A percentile compares a stretch with the other conserved stretches of the same genome.
Conservation (phyloP, 2,797 vertebrate species). For the Bryconaethiops microstoma region DNA sequence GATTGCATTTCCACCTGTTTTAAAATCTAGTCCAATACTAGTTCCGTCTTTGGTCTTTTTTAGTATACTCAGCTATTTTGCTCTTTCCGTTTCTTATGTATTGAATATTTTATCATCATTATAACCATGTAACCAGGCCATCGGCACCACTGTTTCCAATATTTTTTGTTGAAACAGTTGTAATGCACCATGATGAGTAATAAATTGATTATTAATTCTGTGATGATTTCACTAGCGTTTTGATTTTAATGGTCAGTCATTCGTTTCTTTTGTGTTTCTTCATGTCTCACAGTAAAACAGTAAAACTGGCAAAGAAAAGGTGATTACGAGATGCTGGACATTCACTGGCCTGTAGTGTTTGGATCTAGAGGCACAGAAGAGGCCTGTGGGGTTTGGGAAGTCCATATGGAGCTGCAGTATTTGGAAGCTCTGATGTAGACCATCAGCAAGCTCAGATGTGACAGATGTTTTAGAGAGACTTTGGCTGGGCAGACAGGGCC, state of each 20-base stretch:
- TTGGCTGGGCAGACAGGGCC: conserved; percentile 7
- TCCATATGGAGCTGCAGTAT: conserved; percentile 22
- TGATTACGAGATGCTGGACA: neutral
- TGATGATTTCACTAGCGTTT: neutral
- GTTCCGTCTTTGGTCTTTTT: neutral
- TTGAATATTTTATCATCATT: neutral
- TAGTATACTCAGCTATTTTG: neutral
- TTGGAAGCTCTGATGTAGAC: conserved; percentile 34
- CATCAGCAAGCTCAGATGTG: conserved; percentile 16
- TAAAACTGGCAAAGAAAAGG: neutral
- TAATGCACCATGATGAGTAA: neutral
- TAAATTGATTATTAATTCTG: neutral
- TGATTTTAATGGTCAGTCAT: neutral
- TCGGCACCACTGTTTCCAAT: too few species aligned
- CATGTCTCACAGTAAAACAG: neutral
- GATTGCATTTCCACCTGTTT: neutral
- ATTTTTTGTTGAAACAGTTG: neutral
- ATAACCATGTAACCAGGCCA: too few species aligned
- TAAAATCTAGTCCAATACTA: neutral
- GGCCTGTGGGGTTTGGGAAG: neutral
- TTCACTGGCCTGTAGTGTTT: neutral
- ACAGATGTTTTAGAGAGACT: conserved; percentile 44
- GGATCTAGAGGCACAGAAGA: neutral
- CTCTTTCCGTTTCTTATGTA: neutral
- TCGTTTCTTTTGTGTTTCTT: neutral